phyloP scores from a whole-genome alignment of 30 jellyfish, hydroid and myxozoan species.

The Pseudorhiza aurosa region DNA sequence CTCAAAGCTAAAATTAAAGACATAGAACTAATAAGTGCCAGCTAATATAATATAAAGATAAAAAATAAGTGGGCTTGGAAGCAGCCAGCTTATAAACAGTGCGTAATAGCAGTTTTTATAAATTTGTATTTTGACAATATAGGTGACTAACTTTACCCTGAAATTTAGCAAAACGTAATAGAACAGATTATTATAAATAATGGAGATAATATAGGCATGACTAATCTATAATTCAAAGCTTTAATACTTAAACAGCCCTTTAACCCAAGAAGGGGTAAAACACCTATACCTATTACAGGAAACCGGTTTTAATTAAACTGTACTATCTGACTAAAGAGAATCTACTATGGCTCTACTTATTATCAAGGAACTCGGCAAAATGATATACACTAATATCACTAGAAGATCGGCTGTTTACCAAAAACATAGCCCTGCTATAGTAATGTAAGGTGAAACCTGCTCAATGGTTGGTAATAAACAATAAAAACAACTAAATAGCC shows the following conservation, averaged over 20 bases:
- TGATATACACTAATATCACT: neutral
- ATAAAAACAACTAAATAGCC: slow-evolving; percentile 26
- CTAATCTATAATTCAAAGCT: slow-evolving; percentile 22
- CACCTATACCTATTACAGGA: neutral
- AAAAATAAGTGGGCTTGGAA: slow-evolving; percentile 58
- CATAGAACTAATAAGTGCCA: neutral
- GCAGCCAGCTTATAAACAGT: slow-evolving; percentile 57
- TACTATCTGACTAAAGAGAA: slow-evolving; percentile 21
- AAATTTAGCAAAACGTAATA: slow-evolving; percentile 14
- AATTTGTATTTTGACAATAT: neutral
- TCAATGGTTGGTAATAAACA: slow-evolving; percentile 2
- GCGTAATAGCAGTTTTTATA: slow-evolving; percentile 49
- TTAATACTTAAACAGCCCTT: slow-evolving; percentile 25
- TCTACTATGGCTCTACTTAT: neutral
- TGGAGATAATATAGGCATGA: slow-evolving; percentile 53
- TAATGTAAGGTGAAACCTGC: slow-evolving; percentile 8
- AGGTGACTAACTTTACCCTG: neutral
- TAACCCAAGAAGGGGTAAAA: neutral
- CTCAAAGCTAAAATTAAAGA: slow-evolving; percentile 13
- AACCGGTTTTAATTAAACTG: neutral
- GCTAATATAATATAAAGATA: neutral
- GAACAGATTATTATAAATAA: slow-evolving; percentile 38
- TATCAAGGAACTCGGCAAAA: slow-evolving; percentile 76
- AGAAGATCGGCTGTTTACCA: slow-evolving; percentile 57
- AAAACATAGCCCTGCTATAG: slow-evolving; percentile 34